Evolutionary conservation across 2,888 invertebrate species (phyloP), one percentile per base, ranked within the genome.

Genomic region (Lasioglossum figueresi): DNA sequence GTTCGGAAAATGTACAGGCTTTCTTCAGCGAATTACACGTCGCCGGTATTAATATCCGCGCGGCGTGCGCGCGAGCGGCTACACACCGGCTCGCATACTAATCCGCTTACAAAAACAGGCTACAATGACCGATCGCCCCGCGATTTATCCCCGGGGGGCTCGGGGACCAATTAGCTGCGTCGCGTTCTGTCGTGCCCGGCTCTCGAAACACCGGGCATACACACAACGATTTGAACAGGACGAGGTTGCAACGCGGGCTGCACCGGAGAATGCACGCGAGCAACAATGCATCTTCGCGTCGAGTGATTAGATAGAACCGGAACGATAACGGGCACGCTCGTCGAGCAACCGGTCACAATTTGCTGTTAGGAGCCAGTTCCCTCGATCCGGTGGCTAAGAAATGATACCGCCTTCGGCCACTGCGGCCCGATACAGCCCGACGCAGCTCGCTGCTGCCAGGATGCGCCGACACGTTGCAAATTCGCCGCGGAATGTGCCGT

Each of bases 231-330:
- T 56, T 12, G 48, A 40, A 19, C 56, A 2, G 52, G 72, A 12
- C 48, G 83, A 70, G 90, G 91, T 89, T 86, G 91, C 88, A 90
- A 92, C 93, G 89, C 91, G 92, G 91, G 91, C 48, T 6, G 23
- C 23, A 2, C 27, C 63, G 8, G 92, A 48, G 89, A 79, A 84
- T 80, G 80, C 56, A 3, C 87, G 76, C 90, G 88, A 88, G 88
- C 86, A 91, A 93, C 93, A 92, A 93, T 93, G 92, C 91, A 91
- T 93, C 93, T 91, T 91, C 88, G 91, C 91, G 56, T 56, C 92
- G 88, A 34, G 85, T 92, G 93, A 93, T 93, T 93, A 93, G 93
- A 93, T 93, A 92, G 88, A 87, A 86, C 90, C 89, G 80, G 34
- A 68, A 81, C 82, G 82, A 82, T 82, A 82, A 84, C 82, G 79